Base-by-base conservation (phyloP, 2,113 vertebrate genomes). In the Vidua macroura region DNA sequence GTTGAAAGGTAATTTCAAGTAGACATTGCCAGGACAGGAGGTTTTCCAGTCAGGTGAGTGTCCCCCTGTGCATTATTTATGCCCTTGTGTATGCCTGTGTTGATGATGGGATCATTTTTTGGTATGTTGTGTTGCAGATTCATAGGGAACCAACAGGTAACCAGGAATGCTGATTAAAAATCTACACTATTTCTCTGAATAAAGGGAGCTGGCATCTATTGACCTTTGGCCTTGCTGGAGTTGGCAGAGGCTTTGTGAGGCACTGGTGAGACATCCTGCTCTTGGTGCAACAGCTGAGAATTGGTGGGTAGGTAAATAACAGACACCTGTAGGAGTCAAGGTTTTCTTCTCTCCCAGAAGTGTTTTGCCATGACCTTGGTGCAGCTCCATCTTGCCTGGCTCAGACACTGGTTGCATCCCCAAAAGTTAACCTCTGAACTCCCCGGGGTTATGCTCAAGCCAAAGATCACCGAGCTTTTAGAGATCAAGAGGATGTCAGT, bases 391-490 rank as follows among this genome's bases (percentile, higher is more conserved):
- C 84, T 88, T 60, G 48, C 83, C 67, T 66, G 11, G 10, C 82
- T 92, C 88, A 74, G 67, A 49, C 69, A 23, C 77, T 63, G 82
- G 43, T 25, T 58, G 55, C 86, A 62, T 81, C 85, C 91, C 84
- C 73, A 37, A 91, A 90, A 91, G 37, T 88, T 96, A 88, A 96
- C 92, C 96, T 94, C 83, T 85, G 86, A 62, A 58, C 90, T 80
- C 59, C 43, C 56, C 2, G n/a, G 37, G 80, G 89, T 64, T 62
- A 19, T 3, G 13, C 41, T 53, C 33, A 68, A 93, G 86, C 86
- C 84, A 60, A 52, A 84, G 92, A 83, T 88, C 81, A 48, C 24
- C n/a, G 58, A 72, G 91, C 76, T 78, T 56, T 69, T 19, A 43
- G 86, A 92, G 87, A 95, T 95, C 90, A 95, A 96, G 94, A 63